Base-by-base conservation (phyloP, 1,140 invertebrate genomes). In the Amphibalanus amphitrite region DNA sequence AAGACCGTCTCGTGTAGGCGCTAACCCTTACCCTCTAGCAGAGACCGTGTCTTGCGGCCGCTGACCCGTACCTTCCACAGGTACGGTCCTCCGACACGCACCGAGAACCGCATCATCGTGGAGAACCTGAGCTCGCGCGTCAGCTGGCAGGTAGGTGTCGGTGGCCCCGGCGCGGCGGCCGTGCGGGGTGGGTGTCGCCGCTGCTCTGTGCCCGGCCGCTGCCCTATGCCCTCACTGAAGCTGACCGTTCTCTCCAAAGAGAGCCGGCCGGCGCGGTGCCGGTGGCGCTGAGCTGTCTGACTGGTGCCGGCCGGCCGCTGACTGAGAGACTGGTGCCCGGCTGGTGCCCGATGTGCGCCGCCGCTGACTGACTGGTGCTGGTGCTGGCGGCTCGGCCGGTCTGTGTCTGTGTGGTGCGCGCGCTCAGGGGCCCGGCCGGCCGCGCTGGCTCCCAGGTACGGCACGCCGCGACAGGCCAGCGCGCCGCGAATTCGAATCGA, bases 111-210 rank as follows among this genome's bases (percentile, higher is more conserved):
- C 73, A 85, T 98, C 68, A 90, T 96, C 78, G 94, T 99, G 74
- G 95, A 98, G 82, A 99, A 99, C 84, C 85, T 99, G 26, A 97
- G 95, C 47, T 97, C 93, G 77, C 88, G 95, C 76, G 94, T 98
- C 76, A 97, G 93, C 82, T 98, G 96, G 97, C 96, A 98, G 93
- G 95, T 97, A 90, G 87, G 88, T 23, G 47, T 3, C 38, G 47
- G 17, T 3, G 47, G 17, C 47, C 13, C 10, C 20, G 13, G 6
- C 47, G 47, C 1, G 47, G 1, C 47, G 47, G 47, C 47, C 6
- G 47, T 1, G 47, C 6, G 47, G 13, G 13, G 17, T 1, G 13
- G 47, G 47, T 59, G 47, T 59, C 47, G 47, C 47, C 17, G 47
- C 47, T 23, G 10, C 13, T 59, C 6, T 3, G 10, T 23, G 47